A percentile compares a stretch with the other conserved stretches of the same genome.
These are phyloP conservation scores for Melanerpes formicivorus DNA, from an alignment of 2,113 vertebrate species.

Conservation along the genomic window DNA sequence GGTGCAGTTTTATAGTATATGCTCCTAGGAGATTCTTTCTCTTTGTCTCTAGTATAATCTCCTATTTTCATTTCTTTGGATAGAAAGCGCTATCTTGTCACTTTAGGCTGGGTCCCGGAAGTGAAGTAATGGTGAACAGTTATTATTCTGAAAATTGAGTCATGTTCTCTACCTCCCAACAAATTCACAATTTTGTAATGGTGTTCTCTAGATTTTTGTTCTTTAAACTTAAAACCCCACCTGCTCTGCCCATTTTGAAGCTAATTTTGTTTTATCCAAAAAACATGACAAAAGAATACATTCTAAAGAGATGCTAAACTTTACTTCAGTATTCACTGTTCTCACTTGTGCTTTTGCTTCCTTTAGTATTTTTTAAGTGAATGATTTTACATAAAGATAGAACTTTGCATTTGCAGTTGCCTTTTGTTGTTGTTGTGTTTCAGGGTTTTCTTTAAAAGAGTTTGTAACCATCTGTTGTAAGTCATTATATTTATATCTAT, in stretches of 20 bases:
- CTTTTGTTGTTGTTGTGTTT: neutral
- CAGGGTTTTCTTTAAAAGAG: neutral
- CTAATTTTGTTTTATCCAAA: neutral
- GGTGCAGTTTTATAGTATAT: constrained; percentile 68
- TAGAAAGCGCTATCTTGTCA: constrained; percentile 76
- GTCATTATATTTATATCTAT: neutral
- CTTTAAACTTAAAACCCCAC: constrained; percentile 11
- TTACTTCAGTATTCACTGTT: neutral
- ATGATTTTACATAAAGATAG: neutral
- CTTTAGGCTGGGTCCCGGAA: constrained; percentile 73
- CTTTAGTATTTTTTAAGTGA: neutral
- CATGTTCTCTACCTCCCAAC: constrained; percentile 54
- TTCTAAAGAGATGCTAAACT: neutral
- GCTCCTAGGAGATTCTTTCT: constrained; percentile 73
- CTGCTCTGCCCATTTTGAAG: neutral
- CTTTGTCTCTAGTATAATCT: constrained; percentile 77
- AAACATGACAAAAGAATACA: neutral
- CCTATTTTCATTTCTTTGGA: constrained; percentile 76
- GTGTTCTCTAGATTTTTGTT: constrained; percentile 28
- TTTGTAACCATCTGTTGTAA: neutral
- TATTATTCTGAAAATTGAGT: constrained; percentile 71
- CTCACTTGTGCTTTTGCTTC: neutral
- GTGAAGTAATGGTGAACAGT: constrained; percentile 68
- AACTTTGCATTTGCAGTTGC: neutral
- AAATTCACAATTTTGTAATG: constrained; percentile 63